These are phyloP conservation scores for Geopemphigus sp. DNA, from an alignment of 1,140 invertebrate species.

Conservation along the genomic window DNA sequence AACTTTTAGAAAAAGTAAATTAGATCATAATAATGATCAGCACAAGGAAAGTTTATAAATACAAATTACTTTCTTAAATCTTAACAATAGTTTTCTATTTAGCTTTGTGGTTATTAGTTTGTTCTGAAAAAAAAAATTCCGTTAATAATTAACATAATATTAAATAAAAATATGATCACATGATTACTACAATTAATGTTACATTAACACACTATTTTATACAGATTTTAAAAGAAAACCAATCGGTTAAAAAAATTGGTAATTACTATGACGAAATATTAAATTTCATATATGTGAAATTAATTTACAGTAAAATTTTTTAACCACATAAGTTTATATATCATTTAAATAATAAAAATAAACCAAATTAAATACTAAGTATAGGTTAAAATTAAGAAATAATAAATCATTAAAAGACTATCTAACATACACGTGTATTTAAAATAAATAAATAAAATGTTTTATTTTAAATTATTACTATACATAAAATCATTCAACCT, in stretches of 20 bases:
- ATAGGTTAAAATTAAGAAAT: too few relatives aligned
- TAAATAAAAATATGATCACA: too few relatives aligned
- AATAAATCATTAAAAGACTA: too few relatives aligned
- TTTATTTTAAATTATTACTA: background rate
- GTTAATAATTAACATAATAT: background rate
- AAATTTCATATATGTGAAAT: too few relatives aligned
- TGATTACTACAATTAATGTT: background rate
- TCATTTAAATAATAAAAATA: too few relatives aligned
- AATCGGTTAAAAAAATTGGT: too few relatives aligned
- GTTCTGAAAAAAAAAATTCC: slow-evolving; percentile 17
- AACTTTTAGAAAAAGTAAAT: background rate
- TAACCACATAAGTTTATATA: too few relatives aligned
- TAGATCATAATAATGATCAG: background rate
- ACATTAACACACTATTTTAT: background rate
- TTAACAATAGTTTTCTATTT: background rate
- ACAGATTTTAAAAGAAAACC: too few relatives aligned
- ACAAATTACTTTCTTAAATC: background rate
- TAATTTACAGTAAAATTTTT: too few relatives aligned
- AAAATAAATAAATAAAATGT: background rate
- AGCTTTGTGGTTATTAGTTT: slow-evolving; percentile 1
- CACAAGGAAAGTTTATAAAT: background rate
- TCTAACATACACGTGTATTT: background rate
- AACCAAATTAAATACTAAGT: too few relatives aligned
- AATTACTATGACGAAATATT: too few relatives aligned
- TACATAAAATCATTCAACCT: background rate